Percentiles rank a stretch among this genome's conserved stretches.
phyloP scores from a whole-genome alignment of 2,113 vertebrate species.

The Lasiurus borealis region DNA sequence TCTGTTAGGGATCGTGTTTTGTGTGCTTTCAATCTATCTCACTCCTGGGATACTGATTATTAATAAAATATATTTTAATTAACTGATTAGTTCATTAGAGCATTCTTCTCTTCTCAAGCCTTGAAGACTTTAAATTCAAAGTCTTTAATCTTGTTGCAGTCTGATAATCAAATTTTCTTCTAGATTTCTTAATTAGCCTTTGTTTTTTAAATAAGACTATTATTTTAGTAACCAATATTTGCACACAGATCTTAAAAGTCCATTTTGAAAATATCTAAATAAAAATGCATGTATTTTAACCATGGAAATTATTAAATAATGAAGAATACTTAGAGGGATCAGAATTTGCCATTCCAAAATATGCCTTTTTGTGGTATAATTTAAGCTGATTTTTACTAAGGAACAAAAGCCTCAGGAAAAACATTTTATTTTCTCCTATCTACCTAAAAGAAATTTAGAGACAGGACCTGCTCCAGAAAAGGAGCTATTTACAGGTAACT shows the following conservation, averaged over 20 bases:
- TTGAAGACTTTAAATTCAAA: constrained; percentile 4
- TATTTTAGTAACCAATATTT: constrained; percentile 52
- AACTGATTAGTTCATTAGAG: not conserved
- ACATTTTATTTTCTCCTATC: not conserved
- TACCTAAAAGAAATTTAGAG: not conserved
- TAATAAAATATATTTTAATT: not conserved
- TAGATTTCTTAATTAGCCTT: not conserved
- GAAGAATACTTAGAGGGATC: not conserved
- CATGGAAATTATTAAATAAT: not conserved
- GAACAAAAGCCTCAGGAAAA: not conserved
- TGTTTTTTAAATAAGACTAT: constrained; percentile 36
- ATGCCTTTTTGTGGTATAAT: not conserved
- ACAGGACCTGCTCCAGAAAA: not conserved
- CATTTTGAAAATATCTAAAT: constrained; percentile 16
- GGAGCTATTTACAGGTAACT: not conserved
- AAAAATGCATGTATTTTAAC: not conserved
- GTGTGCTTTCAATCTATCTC: not conserved
- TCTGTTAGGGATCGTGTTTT: not conserved
- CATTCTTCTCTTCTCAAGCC: not conserved
- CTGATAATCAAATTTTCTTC: not conserved
- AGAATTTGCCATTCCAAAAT: not conserved
- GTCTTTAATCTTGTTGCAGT: not conserved
- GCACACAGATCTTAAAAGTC: not conserved
- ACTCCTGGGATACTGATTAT: not conserved
- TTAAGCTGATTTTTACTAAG: not conserved